Conservation (phyloP, 1,140 invertebrate genomes). For the Hyposmocoma kahamanoa region DNA sequence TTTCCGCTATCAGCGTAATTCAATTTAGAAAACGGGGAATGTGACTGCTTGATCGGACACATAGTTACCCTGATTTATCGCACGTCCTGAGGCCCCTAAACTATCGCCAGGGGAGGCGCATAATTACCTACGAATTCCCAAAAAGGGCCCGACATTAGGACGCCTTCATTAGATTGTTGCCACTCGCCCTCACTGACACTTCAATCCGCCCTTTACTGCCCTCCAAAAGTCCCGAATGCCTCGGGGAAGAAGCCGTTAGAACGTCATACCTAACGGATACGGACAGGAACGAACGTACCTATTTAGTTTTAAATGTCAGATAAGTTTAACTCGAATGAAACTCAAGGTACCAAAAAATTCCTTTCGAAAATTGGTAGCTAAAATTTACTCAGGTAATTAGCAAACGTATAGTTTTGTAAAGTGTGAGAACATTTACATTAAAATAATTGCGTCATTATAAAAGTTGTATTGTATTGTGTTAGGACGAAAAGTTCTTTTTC, state of each 20-base stretch:
- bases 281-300: no score
- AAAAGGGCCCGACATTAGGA: constrained; percentile 16
- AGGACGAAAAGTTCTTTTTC: neutral
- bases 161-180: constrained; percentile 27
- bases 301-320: no score
- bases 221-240: neutral
- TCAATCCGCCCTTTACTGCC: constrained; percentile 3
- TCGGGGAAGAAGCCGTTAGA: constrained; percentile 12
- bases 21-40: neutral
- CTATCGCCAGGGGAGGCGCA: constrained; percentile 19
- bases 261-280: no score
- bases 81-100: constrained; percentile 17
- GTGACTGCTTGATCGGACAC: neutral
- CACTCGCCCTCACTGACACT: constrained; percentile 18
- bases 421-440: no score
- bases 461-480: no score
- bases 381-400: no score
- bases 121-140: constrained; percentile 27
- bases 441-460: no score
- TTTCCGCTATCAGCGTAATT: no score
- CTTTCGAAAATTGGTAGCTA: no score
- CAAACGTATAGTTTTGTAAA: no score
- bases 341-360: no score
- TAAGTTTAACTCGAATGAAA: no score
- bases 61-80: constrained; percentile 45